Percentiles rank a stretch among this genome's conserved stretches.
These are phyloP conservation scores for Dryobates pubescens DNA, from an alignment of 2,797 vertebrate genomes.

Conservation along the genomic window DNA sequence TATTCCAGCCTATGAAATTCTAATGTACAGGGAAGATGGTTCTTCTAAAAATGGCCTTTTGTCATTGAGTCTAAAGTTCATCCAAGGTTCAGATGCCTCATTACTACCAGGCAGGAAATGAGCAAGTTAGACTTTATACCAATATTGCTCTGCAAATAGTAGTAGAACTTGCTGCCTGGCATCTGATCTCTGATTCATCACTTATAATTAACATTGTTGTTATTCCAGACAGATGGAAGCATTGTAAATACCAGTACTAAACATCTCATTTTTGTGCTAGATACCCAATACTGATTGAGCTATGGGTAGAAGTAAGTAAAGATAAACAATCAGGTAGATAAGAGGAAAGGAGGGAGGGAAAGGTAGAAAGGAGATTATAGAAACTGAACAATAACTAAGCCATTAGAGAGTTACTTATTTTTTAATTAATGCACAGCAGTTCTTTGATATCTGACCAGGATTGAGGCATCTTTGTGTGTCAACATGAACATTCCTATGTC, in stretches of 20 bases:
- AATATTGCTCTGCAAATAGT: constrained; percentile 22
- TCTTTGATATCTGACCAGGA: background rate
- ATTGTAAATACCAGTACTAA: constrained; percentile 27
- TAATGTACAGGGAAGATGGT: background rate
- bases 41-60: background rate
- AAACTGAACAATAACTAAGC: background rate
- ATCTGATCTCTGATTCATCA: constrained; percentile 38
- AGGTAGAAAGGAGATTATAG: background rate
- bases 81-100: constrained; percentile 43
- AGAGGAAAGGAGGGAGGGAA: background rate
- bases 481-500: background rate
- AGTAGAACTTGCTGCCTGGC: constrained; percentile 59
- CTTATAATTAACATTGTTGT: background rate
- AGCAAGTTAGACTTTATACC: constrained; percentile 40
- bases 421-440: background rate
- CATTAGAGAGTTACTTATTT: background rate
- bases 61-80: constrained; percentile 23
- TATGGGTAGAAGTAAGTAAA: background rate
- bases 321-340: background rate
- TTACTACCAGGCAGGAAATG: constrained; percentile 59
- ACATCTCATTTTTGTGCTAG: background rate
- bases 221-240: background rate
- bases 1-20: background rate
- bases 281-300: background rate
- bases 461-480: background rate